A percentile compares a stretch with the other conserved stretches of the same genome.
phyloP scores from a whole-genome alignment of 2,113 vertebrate genomes.

The Axis porcinus region DNA sequence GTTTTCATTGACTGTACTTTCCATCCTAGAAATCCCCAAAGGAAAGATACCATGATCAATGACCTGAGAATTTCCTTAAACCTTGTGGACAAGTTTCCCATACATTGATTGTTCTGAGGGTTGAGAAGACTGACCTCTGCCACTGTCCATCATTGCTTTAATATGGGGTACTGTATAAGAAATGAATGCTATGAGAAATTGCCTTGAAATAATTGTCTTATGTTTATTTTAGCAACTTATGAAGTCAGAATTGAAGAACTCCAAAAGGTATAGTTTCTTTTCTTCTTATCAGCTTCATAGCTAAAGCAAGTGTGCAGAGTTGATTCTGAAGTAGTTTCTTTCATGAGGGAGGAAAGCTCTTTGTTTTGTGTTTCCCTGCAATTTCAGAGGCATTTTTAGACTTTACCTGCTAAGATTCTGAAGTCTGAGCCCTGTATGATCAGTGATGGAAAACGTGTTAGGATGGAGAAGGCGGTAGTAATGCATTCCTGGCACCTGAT shows the following conservation, averaged over 20 bases:
- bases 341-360: not conserved
- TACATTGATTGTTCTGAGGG: not conserved
- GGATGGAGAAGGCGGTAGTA: not conserved
- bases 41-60: not conserved
- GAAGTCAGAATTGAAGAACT: constrained; percentile 62
- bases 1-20: not conserved
- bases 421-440: not conserved
- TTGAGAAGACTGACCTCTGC: not conserved
- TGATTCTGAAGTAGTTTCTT: not conserved
- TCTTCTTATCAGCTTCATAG: not conserved
- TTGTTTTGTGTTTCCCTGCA: not conserved
- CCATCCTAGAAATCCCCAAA: constrained; percentile 9
- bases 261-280: constrained; percentile 58
- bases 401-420: not conserved
- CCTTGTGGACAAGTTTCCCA: not conserved
- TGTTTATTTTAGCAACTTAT: constrained; percentile 64
- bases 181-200: not conserved
- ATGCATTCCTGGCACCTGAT: not conserved
- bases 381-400: not conserved
- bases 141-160: not conserved
- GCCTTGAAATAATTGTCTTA: not conserved
- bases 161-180: not conserved
- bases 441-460: not conserved
- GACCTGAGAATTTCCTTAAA: not conserved
- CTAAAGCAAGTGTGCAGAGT: not conserved